Evolutionary conservation across 2,113 vertebrate species (phyloP).

Genomic region (Propithecus coquereli): DNA sequence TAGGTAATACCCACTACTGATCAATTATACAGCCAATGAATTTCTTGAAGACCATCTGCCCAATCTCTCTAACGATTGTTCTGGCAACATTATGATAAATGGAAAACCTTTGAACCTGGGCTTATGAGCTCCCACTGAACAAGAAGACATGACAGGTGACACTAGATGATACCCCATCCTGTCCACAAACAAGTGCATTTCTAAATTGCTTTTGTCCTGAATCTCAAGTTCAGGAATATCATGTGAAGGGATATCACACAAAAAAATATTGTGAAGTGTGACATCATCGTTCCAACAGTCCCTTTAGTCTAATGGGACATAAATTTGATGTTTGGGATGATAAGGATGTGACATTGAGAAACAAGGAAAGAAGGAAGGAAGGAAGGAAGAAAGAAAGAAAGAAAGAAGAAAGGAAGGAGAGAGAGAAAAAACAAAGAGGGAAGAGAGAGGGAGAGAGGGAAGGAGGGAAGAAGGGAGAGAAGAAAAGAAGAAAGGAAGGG

Average conservation of each 20-base stretch:
- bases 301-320: not conserved
- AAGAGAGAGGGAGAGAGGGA: too few species aligned
- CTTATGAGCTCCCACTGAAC: not conserved
- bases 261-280: not conserved
- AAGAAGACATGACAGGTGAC: not conserved
- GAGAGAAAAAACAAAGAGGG: rapidly evolving
- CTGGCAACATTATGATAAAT: not conserved
- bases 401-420: too few species aligned
- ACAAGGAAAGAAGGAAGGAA: not conserved
- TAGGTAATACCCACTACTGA: not conserved
- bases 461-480: not conserved
- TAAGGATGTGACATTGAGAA: not conserved
- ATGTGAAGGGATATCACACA: not conserved
- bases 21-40: not conserved
- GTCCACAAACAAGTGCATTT: not conserved
- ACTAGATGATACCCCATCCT: not conserved
- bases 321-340: not conserved
- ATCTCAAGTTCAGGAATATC: not conserved
- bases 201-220: not conserved
- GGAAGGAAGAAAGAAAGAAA: not conserved
- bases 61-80: not conserved
- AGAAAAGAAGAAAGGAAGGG: not conserved
- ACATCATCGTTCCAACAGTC: not conserved
- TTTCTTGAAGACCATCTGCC: not conserved
- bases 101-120: not conserved